Evolutionary conservation across 1,140 invertebrate genomes (phyloP), one percentile per base, ranked within the genome.

Genomic region (Limonius californicus): DNA sequence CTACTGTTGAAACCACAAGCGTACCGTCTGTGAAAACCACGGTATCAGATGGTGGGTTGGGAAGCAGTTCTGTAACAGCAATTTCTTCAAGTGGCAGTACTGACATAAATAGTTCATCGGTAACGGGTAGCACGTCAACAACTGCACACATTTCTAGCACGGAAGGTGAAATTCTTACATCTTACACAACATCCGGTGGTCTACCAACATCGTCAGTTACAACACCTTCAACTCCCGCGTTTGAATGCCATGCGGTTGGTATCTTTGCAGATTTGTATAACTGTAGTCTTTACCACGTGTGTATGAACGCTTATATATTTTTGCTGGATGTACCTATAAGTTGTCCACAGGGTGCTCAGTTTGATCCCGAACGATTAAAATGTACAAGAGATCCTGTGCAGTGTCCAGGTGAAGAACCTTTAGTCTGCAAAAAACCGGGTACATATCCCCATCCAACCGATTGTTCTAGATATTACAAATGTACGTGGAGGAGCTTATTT

Each of bases 341-440:
- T 2, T 73, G 72, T 62, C 69, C 69, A 2, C 2, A 15, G 18
- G 68, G 66, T 11, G 71, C 66, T 7, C 9, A 53, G 3, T 73
- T 65, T 47, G 70, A 73, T 59, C 14, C 60, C 43, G 63, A 61
- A 12, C 67, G 59, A 45, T 20, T 60, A 45, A 30, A 60, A 20
- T 73, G 72, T 59, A 73, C 70, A 0, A 68, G 56, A 11, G 57
- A 64, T 23, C 72, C 72, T 1, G 72, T 73, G 9, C 70, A 69
- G 59, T 73, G 72, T 63, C 69, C 72, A 8, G 61, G 67, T 35
- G 69, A 72, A 55, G 8, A 15, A 2, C 11, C 47, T 35, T 39
- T 72, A 9, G 43, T 23, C 19, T 73, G 72, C 59, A 59, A 57
- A 11, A 59, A 11, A 4, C 47, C 63, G 3, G 69, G 69, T 9